Evolutionary conservation across 2,888 invertebrate species (phyloP).

Genomic region (Leptodirus hochenwartii): DNA sequence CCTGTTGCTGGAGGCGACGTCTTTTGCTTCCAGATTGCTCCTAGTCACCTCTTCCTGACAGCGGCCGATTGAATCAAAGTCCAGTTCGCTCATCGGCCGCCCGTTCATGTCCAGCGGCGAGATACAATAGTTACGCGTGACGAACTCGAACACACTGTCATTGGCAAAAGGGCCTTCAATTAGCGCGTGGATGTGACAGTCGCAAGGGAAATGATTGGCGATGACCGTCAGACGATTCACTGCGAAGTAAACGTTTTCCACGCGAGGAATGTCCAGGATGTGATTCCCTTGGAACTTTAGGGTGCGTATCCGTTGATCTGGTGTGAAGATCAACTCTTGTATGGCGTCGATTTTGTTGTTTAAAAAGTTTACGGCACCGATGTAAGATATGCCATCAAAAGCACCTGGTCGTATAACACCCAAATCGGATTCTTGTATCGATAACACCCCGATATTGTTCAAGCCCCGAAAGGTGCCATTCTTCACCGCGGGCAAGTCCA

Average conservation of each 20-base stretch:
- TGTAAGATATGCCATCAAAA: constrained; percentile 55
- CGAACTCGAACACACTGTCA: constrained; percentile 44
- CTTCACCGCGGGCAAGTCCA: constrained; percentile 57
- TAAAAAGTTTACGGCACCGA: constrained; percentile 54
- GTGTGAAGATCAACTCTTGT: constrained; percentile 52
- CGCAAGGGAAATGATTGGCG: constrained; percentile 73
- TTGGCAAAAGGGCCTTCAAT: constrained; percentile 58
- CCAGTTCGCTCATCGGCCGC: constrained; percentile 48
- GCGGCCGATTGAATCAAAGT: constrained; percentile 43
- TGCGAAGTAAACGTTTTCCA: constrained; percentile 47
- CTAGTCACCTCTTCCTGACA: constrained; percentile 50
- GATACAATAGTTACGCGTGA: constrained; percentile 65
- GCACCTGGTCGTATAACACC: constrained; percentile 56
- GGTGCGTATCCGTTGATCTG: constrained; percentile 49
- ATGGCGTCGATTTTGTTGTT: constrained; percentile 76
- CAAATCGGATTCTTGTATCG: constrained; percentile 67
- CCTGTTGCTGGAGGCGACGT: constrained; percentile 10
- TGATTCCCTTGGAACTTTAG: constrained; percentile 70
- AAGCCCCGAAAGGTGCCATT: constrained; percentile 61
- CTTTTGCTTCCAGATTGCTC: constrained; percentile 39
- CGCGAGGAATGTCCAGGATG: constrained; percentile 54
- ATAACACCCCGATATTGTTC: constrained; percentile 52
- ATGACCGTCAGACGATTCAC: constrained; percentile 53
- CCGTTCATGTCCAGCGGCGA: constrained; percentile 72
- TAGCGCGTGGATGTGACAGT: constrained; percentile 64